Percentiles rank a stretch among this genome's conserved stretches.
phyloP scores from a whole-genome alignment of 2,113 vertebrate species.

The Lichenostomus cassidix region DNA sequence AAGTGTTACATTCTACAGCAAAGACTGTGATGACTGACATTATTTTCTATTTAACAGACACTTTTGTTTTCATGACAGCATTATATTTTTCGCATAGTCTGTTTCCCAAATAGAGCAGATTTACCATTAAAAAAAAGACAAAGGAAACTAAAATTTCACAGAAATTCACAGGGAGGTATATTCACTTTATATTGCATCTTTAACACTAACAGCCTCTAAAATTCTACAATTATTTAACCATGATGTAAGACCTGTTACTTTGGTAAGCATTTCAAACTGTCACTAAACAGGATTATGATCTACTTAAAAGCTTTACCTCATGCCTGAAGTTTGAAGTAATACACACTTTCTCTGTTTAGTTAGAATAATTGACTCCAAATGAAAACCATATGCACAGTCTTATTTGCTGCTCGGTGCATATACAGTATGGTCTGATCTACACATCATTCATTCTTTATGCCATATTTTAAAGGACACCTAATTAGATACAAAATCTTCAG shows the following conservation, averaged over 20 bases:
- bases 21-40: not conserved
- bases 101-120: not conserved
- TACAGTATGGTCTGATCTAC: not conserved
- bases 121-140: not conserved
- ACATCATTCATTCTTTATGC: not conserved
- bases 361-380: not conserved
- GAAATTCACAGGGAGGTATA: not conserved
- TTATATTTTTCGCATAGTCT: not conserved
- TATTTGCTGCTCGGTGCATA: not conserved
- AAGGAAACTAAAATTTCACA: not conserved
- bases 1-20: not conserved
- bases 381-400: not conserved
- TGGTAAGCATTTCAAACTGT: not conserved
- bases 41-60: not conserved
- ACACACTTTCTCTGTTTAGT: not conserved
- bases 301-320: not conserved
- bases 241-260: not conserved
- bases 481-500: not conserved
- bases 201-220: not conserved
- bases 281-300: not conserved
- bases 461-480: not conserved
- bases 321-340: not conserved
- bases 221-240: not conserved
- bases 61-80: not conserved
- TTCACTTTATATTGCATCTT: not conserved